phyloP scores from a whole-genome alignment of 2,888 invertebrate genomes.

The Drosophila yooni region DNA sequence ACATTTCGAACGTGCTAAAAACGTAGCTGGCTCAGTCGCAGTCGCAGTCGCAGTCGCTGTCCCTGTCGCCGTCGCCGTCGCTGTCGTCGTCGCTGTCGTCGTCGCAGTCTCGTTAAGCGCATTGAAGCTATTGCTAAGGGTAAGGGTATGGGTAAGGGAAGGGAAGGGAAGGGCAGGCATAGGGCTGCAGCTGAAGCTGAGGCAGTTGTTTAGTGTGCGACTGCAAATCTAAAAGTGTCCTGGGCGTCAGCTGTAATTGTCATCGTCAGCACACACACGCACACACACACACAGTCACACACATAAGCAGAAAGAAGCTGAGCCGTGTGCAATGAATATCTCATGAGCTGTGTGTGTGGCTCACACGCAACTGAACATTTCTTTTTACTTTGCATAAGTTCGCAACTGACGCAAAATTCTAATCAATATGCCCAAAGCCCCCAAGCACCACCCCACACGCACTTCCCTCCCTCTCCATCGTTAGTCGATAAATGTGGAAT shows the following conservation, averaged over 20 bases:
- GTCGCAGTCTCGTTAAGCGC: constrained; percentile 24
- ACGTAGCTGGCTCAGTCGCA: constrained; percentile 4
- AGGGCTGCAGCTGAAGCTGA: background rate
- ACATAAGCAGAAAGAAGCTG: background rate
- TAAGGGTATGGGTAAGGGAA: background rate
- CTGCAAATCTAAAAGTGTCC: constrained; percentile 25
- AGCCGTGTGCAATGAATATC: constrained; percentile 55
- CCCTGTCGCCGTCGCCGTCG: background rate
- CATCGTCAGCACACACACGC: constrained; percentile 9
- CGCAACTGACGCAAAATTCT: constrained; percentile 48
- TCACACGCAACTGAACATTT: constrained; percentile 48
- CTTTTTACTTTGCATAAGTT: constrained; percentile 58
- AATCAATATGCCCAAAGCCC: constrained; percentile 55
- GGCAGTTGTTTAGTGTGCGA: constrained; percentile 17
- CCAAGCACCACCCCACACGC: background rate
- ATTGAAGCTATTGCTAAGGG: background rate
- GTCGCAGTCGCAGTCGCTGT: background rate
- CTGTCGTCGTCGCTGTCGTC: background rate
- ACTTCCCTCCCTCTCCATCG: too few species aligned
- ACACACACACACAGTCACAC: constrained; percentile 3
- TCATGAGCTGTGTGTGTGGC: constrained; percentile 56
- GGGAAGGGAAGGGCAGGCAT: background rate
- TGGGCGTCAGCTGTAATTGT: constrained; percentile 29
- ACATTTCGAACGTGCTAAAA: constrained; percentile 71
- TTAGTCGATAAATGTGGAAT: background rate